These are phyloP conservation scores for Eurois occulta DNA, from an alignment of 2,888 invertebrate genomes.

Conservation along the genomic window DNA sequence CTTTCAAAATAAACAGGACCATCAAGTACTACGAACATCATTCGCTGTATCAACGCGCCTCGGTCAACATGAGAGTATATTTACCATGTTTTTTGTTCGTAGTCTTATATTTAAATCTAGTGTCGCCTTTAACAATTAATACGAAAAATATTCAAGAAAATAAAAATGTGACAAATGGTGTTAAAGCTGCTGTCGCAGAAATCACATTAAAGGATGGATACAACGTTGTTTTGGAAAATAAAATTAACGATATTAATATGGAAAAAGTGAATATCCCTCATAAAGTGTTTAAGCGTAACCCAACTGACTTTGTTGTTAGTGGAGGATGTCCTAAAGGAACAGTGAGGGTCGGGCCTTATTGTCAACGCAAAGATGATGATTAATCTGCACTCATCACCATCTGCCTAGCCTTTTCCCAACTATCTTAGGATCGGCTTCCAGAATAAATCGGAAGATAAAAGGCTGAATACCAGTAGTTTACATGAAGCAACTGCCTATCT, in stretches of 20 bases:
- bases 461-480: not conserved
- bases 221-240: too few species aligned
- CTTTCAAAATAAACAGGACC: not conserved
- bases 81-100: not conserved
- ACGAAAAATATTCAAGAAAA: not conserved
- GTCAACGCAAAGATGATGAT: not conserved
- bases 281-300: not conserved
- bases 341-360: not conserved
- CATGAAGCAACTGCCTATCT: not conserved
- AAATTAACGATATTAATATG: not conserved
- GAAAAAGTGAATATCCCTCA: not conserved
- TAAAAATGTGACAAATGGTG: not conserved
- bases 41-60: not conserved
- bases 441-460: not conserved
- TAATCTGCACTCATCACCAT: not conserved
- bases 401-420: not conserved
- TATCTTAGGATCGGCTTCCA: not conserved
- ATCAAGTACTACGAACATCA: not conserved
- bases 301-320: accelerated
- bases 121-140: not conserved
- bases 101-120: not conserved
- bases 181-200: not conserved
- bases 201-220: not conserved
- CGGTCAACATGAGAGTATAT: conserved; percentile 9
- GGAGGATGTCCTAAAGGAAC: not conserved